Evolutionary conservation across 2,888 invertebrate genomes (phyloP).

Genomic region (Pogonocherus hispidulus): DNA sequence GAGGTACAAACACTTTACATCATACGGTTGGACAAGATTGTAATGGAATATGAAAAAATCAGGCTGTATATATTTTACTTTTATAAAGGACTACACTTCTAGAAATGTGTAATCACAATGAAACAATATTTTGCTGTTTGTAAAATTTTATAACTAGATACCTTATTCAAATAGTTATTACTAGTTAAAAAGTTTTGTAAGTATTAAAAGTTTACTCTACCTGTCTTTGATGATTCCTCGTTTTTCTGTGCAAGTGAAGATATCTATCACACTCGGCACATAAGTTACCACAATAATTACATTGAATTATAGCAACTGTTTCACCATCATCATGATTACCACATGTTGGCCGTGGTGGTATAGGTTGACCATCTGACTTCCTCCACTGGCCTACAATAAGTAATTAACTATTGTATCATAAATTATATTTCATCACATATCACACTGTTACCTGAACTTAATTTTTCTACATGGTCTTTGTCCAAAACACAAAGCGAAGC

Average conservation of each 20-base stretch:
- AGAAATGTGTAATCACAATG: too few relatives aligned
- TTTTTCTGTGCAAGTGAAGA: conserved; percentile 91
- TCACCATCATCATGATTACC: conserved; percentile 97
- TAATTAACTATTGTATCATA: neutral
- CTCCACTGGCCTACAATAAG: conserved; percentile 81
- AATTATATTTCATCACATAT: conserved; percentile 63
- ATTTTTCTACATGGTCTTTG: conserved; percentile 88
- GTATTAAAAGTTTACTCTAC: too few relatives aligned
- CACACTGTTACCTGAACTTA: conserved; percentile 72
- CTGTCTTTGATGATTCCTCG: conserved; percentile 88
- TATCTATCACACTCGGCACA: conserved; percentile 97
- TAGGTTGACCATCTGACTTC: conserved; percentile 73
- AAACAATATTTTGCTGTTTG: too few relatives aligned
- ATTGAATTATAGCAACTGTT: conserved; percentile 93
- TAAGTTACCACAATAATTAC: conserved; percentile 90
- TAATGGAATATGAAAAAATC: too few relatives aligned
- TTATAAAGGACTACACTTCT: too few relatives aligned
- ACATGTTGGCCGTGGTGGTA: conserved; percentile 84
- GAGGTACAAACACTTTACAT: too few relatives aligned
- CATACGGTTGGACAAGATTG: too few relatives aligned
- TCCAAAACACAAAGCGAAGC: conserved; percentile 95
- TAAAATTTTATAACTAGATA: too few relatives aligned
- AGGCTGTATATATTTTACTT: too few relatives aligned
- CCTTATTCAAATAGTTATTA: too few relatives aligned
- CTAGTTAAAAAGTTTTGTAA: too few relatives aligned